Percentiles rank a stretch among this genome's conserved stretches.
Evolutionary conservation across 2,888 invertebrate species (phyloP).

Genomic region (Stratiomys singularior): DNA sequence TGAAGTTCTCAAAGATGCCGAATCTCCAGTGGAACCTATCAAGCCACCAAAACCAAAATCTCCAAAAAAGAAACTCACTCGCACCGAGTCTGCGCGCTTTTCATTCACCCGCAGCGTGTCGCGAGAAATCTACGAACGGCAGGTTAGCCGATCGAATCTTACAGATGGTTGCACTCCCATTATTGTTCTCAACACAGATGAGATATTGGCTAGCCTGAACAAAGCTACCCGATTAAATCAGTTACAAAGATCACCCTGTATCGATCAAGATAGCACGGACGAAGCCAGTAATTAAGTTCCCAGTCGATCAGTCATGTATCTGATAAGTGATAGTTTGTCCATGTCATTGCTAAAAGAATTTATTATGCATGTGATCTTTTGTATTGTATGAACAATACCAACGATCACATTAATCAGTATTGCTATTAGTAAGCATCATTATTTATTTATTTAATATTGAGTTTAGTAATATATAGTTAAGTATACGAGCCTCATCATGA

Average conservation of each 20-base stretch:
- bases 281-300: slow-evolving; percentile 64
- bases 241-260: slow-evolving; percentile 33
- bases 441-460: slow-evolving; percentile 20
- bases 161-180: slow-evolving; percentile 66
- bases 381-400: slow-evolving; percentile 13
- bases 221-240: slow-evolving; percentile 56
- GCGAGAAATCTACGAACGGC: slow-evolving; percentile 64
- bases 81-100: slow-evolving; percentile 64
- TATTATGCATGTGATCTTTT: background rate
- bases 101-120: slow-evolving; percentile 66
- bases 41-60: slow-evolving; percentile 53
- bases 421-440: background rate
- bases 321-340: background rate
- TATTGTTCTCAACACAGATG: slow-evolving; percentile 62
- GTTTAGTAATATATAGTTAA: background rate
- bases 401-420: background rate
- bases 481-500: background rate
- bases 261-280: slow-evolving; percentile 62
- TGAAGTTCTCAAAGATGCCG: slow-evolving; percentile 67
- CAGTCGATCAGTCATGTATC: background rate
- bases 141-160: slow-evolving; percentile 60
- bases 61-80: slow-evolving; percentile 63
- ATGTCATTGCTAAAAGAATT: slow-evolving; percentile 10
- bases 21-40: slow-evolving; percentile 37
- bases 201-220: slow-evolving; percentile 60